phyloP scores from a whole-genome alignment of 2,888 invertebrate species.

The Cremastobaeus sp. region DNA sequence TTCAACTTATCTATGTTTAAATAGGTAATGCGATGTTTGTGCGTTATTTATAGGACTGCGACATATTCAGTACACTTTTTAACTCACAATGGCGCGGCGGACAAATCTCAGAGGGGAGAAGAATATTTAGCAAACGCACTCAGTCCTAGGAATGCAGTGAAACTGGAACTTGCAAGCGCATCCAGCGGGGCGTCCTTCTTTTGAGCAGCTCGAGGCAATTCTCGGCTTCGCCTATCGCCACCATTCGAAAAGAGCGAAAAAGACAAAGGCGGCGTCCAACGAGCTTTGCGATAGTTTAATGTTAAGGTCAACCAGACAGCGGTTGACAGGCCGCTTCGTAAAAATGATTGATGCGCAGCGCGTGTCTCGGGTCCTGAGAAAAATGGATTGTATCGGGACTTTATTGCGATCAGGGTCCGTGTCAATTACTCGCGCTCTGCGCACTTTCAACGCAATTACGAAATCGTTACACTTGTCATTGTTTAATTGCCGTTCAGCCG shows the following conservation, averaged over 20 bases:
- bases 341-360: conserved; percentile 33
- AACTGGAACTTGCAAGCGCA: no score
- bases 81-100: no score
- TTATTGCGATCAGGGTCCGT: conserved; percentile 14
- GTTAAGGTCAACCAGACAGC: conserved; percentile 26
- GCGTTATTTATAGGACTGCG: conserved; percentile 36
- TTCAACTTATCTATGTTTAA: conserved; percentile 50
- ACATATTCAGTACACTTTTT: conserved; percentile 1
- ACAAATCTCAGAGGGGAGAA: no score
- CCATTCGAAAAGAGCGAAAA: no score
- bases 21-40: conserved; percentile 46
- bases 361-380: conserved; percentile 9
- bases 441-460: conserved; percentile 23
- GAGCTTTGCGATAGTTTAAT: conserved; percentile 20
- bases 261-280: no score
- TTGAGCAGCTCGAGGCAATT: no score
- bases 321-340: conserved; percentile 22
- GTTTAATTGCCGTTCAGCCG: conserved; percentile 29
- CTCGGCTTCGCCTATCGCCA: no score
- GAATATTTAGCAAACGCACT: no score
- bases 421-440: background rate
- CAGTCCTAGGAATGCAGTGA: no score
- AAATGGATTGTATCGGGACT: conserved; percentile 10
- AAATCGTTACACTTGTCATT: conserved; percentile 35
- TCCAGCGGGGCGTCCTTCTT: no score